Percentiles rank a stretch among this genome's conserved stretches.
Conservation (phyloP, 2,113 vertebrate species). For the Crotophaga sulcirostris region DNA sequence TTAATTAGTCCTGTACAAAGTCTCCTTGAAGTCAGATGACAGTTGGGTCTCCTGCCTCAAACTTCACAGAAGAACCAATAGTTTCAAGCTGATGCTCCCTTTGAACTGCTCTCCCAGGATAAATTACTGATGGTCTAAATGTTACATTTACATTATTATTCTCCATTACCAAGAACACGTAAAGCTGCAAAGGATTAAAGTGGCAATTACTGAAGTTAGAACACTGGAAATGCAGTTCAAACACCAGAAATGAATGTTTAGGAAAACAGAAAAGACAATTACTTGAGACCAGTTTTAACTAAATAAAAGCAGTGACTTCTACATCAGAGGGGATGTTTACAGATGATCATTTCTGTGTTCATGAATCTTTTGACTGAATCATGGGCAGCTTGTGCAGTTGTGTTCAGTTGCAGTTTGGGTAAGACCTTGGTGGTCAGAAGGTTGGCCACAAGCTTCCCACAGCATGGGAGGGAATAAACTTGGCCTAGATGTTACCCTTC, state of each 20-base stretch:
- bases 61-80: constrained; percentile 59
- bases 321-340: not conserved
- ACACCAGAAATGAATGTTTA: constrained; percentile 29
- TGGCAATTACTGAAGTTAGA: constrained; percentile 53
- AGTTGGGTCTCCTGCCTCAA: constrained; percentile 50
- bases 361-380: not conserved
- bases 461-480: not conserved
- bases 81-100: constrained; percentile 58
- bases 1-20: constrained; percentile 50
- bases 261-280: constrained; percentile 41
- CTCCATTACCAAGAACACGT: constrained; percentile 37
- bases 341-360: not conserved
- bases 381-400: not conserved
- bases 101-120: constrained; percentile 72
- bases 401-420: not conserved
- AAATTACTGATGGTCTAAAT: constrained; percentile 74
- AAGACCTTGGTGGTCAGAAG: not conserved
- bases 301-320: not conserved
- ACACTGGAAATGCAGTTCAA: constrained; percentile 56
- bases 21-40: constrained; percentile 62
- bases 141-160: constrained; percentile 78
- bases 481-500: not conserved
- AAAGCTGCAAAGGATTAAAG: constrained; percentile 68
- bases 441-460: too few relatives aligned
- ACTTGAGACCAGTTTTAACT: not conserved